Evolutionary conservation across 2,797 vertebrate genomes (phyloP).

Genomic region (Anableps anableps): DNA sequence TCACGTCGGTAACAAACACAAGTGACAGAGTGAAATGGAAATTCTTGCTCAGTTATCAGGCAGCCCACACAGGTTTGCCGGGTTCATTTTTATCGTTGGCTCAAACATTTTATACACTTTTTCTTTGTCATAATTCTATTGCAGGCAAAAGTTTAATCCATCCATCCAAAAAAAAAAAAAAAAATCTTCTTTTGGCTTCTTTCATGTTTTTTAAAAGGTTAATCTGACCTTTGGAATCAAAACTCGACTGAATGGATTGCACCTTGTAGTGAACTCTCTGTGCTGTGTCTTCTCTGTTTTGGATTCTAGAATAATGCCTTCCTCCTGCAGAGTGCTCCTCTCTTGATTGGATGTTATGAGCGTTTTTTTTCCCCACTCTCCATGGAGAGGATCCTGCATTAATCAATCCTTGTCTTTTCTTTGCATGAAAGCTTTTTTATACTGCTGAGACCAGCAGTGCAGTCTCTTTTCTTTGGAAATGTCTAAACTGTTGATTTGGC

Average conservation of each 20-base stretch:
- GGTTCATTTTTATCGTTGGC: neutral
- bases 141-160: neutral
- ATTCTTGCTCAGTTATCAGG: neutral
- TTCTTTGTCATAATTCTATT: neutral
- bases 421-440: neutral
- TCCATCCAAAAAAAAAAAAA: neutral
- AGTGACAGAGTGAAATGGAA: neutral
- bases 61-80: neutral
- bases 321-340: neutral
- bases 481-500: neutral
- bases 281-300: neutral
- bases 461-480: neutral
- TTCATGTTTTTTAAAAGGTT: neutral
- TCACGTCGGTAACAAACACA: neutral
- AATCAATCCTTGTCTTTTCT: neutral
- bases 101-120: neutral
- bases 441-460: neutral
- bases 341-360: neutral
- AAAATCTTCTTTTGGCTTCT: neutral
- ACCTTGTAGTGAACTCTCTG: neutral
- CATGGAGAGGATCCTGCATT: neutral
- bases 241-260: neutral
- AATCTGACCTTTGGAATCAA: neutral
- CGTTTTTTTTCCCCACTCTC: neutral
- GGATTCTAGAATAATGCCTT: neutral